These are phyloP conservation scores for Tachycineta bicolor DNA, from an alignment of 2,113 vertebrate genomes.

Conservation along the genomic window DNA sequence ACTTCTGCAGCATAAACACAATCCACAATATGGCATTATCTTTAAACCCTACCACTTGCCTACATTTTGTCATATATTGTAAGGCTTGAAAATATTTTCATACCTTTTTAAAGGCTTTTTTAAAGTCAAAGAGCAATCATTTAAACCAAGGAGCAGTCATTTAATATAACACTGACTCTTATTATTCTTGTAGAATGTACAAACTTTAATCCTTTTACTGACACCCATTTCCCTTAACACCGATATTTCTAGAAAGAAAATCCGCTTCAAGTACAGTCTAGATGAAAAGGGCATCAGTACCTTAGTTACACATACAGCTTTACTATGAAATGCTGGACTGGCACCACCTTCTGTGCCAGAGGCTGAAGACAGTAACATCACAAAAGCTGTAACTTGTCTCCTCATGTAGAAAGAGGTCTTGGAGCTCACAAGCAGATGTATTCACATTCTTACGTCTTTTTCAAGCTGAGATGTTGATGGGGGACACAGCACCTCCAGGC, in stretches of 20 bases:
- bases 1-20: background rate
- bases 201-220: background rate
- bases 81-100: background rate
- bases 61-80: background rate
- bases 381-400: background rate
- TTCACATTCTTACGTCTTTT: background rate
- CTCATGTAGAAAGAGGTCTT: background rate
- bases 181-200: background rate
- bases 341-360: background rate
- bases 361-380: background rate
- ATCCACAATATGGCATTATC: background rate
- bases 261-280: background rate
- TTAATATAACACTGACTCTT: background rate
- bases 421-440: accelerated
- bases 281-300: background rate
- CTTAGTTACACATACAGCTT: background rate
- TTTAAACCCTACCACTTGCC: background rate
- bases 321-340: accelerated
- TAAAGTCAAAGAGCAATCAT: background rate
- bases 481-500: background rate
- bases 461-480: too few species aligned
- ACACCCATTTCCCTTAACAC: background rate
- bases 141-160: background rate
- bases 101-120: background rate
- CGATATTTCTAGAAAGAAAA: background rate